Conservation (phyloP, 2,888 invertebrate genomes). For the Heteropelma amictum region DNA sequence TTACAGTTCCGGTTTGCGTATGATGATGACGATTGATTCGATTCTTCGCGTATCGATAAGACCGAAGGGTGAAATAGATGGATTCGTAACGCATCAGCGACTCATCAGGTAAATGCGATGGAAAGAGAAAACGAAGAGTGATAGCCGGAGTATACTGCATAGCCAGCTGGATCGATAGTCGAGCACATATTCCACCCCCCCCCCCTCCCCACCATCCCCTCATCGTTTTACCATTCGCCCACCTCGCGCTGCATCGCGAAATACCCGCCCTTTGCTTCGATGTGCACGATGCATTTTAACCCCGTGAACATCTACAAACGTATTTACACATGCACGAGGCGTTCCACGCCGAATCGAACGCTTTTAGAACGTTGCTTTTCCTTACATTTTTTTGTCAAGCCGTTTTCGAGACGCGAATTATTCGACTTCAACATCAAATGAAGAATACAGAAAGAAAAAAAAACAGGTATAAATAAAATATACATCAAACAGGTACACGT, state of each 20-base stretch:
- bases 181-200: conserved; percentile 3
- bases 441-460: too few relatives aligned
- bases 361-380: too few relatives aligned
- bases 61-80: conserved; percentile 6
- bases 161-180: conserved; percentile 64
- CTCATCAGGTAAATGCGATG: conserved; percentile 72
- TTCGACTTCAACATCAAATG: too few relatives aligned
- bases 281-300: conserved; percentile 21
- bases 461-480: too few relatives aligned
- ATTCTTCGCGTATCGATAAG: not conserved
- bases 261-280: conserved; percentile 1
- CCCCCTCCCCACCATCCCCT: conserved; percentile 6
- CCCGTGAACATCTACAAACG: not conserved
- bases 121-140: not conserved
- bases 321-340: not conserved
- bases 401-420: too few relatives aligned
- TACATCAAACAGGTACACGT: too few relatives aligned
- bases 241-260: not conserved
- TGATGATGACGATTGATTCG: not conserved
- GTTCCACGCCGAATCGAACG: too few relatives aligned
- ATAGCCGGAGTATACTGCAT: not conserved
- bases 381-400: too few relatives aligned
- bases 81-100: conserved; percentile 72
- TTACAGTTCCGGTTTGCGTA: not conserved
- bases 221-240: too few relatives aligned